Conservation (phyloP, 2,888 invertebrate species). For the Horisme vitalbata region DNA sequence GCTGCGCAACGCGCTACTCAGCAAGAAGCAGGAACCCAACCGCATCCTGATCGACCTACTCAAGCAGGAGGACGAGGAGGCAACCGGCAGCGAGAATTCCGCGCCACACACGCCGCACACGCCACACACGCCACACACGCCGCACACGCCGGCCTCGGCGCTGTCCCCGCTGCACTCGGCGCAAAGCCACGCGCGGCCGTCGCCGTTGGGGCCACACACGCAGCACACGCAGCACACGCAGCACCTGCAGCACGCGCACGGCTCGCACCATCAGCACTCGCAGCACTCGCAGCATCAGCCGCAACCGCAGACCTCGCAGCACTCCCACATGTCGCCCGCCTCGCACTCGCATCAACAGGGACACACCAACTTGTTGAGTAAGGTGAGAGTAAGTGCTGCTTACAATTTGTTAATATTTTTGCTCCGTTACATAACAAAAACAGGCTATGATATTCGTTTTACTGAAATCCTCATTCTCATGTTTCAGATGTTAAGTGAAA, state of each 20-base stretch:
- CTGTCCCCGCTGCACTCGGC: slow-evolving; percentile 49
- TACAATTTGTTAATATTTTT: too few relatives aligned
- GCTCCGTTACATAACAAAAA: too few relatives aligned
- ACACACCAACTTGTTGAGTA: slow-evolving; percentile 70
- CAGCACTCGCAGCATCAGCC: slow-evolving; percentile 38
- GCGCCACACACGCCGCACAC: slow-evolving; percentile 72
- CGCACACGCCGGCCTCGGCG: slow-evolving; percentile 52
- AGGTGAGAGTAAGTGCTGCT: slow-evolving; percentile 62
- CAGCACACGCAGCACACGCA: slow-evolving; percentile 67
- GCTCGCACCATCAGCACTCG: slow-evolving; percentile 40
- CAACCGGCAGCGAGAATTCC: slow-evolving; percentile 66
- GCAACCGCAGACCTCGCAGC: slow-evolving; percentile 35
- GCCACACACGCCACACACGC: slow-evolving; percentile 58
- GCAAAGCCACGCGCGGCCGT: slow-evolving; percentile 40
- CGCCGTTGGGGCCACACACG: slow-evolving; percentile 43
- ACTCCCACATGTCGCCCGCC: slow-evolving; percentile 40
- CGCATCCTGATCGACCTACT: slow-evolving; percentile 70
- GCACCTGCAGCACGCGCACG: slow-evolving; percentile 39
- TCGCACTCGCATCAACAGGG: slow-evolving; percentile 42
- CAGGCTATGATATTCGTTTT: too few relatives aligned
- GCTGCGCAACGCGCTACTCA: slow-evolving; percentile 82
- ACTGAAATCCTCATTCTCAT: neutral
- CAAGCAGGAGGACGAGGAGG: slow-evolving; percentile 75
- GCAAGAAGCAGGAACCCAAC: slow-evolving; percentile 76
- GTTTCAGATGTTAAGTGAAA: slow-evolving; percentile 89